These are phyloP conservation scores for Iguana delicatissima DNA, from an alignment of 2,797 vertebrate genomes.

Conservation along the genomic window DNA sequence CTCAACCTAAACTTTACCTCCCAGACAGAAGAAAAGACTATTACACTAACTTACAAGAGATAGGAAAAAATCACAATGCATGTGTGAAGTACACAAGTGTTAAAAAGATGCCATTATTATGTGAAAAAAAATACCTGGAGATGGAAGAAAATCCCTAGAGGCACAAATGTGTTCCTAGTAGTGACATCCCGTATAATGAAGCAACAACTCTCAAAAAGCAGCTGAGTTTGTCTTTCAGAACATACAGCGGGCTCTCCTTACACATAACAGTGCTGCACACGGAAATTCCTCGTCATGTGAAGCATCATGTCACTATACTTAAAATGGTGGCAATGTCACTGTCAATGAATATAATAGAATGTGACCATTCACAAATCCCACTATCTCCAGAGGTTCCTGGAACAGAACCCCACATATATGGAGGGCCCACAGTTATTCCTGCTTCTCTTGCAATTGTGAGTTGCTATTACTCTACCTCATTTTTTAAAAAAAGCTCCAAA, in stretches of 20 bases:
- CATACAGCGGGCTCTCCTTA: no score
- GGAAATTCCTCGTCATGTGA: no score
- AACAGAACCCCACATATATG: no score
- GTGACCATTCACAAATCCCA: no score
- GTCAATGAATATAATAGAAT: no score
- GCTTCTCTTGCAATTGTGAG: not conserved
- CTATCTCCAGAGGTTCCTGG: no score
- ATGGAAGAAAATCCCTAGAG: not conserved
- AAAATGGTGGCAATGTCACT: no score
- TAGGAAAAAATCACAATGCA: not conserved
- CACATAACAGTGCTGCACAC: no score
- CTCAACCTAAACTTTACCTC: not conserved
- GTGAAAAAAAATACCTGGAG: not conserved
- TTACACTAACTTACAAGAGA: not conserved
- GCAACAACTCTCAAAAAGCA: not conserved
- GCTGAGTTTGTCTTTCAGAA: not conserved
- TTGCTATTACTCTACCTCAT: not conserved
- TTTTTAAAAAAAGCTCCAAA: not conserved
- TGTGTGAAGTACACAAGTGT: not conserved
- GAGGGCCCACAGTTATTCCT: not conserved
- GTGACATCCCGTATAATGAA: no score
- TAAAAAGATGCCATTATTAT: not conserved
- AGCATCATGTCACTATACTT: no score
- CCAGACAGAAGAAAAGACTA: not conserved
- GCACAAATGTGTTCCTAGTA: not conserved